phyloP scores from a whole-genome alignment of 2,113 vertebrate species.

The Elaphurus davidianus region DNA sequence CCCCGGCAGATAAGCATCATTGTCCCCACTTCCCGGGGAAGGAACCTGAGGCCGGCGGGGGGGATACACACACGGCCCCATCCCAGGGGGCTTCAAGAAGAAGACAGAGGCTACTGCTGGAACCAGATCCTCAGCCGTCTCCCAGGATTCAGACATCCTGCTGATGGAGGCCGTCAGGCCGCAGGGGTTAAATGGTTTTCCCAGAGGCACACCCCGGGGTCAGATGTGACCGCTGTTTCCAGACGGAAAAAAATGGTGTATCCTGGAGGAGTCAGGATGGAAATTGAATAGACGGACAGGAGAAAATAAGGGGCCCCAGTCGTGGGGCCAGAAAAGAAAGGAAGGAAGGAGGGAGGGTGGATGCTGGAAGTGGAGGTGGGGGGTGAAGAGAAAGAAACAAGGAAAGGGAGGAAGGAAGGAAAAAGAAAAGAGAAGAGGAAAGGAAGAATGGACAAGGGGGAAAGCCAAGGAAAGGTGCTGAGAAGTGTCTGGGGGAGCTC shows the following conservation, averaged over 20 bases:
- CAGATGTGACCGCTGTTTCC: background rate
- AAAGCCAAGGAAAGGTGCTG: background rate
- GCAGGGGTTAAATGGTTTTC: background rate
- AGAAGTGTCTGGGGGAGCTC: background rate
- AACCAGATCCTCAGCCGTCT: background rate
- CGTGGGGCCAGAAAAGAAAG: background rate
- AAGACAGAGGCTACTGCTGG: background rate
- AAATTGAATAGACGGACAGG: background rate
- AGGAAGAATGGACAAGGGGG: background rate
- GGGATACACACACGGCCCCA: background rate
- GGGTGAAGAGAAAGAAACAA: background rate
- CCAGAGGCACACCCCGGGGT: background rate
- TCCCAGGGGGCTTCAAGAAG: background rate
- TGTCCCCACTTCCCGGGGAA: background rate
- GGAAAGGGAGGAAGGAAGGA: background rate
- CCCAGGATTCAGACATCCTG: background rate
- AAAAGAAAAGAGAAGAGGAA: background rate
- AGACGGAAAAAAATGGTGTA: background rate
- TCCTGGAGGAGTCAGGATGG: background rate
- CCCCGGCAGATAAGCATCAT: background rate
- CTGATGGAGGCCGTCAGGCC: background rate
- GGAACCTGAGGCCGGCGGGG: background rate
- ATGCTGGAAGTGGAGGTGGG: fast-evolving
- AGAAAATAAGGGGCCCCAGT: background rate
- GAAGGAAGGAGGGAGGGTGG: background rate